Base-by-base conservation (phyloP, 1,140 invertebrate genomes). In the Microplitis demolitor region DNA sequence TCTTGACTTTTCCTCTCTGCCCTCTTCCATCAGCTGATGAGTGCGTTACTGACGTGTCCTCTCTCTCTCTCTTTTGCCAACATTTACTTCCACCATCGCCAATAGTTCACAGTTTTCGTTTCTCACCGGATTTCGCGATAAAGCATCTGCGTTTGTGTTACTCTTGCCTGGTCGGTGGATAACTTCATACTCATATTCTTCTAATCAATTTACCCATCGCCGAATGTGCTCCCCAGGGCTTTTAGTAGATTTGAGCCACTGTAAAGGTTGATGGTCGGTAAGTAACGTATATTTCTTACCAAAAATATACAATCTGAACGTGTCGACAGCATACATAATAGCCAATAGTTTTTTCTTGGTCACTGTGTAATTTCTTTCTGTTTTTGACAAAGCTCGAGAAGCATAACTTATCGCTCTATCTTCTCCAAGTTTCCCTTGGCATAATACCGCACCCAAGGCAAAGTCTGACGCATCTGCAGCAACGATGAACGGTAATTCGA, bases 151-250 rank as follows among this genome's bases (percentile, higher is more conserved):
- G 58, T 84, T 83, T n/a, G 60, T 68, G 74, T 87, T 83, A 16
- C 75, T 51, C 72, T 77, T 83, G 24, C 84, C 86, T 84, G 76
- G 88, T 3, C 39, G 39, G 6, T 45, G 39, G 2, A 45, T 5
- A 8, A 45, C 5, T 9, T 6, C 11, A 45, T 45, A 45, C 2
- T 45, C 11, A 3, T 45, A 45, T 45, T 45, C 39, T 8, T 45
- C 85, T 35, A 90, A 71, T 75, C 84, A 79, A 5, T 89, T 34
- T 66, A 84, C 71, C 89, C 89, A 91, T n/a, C 88, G 72, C 3
- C 86, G 79, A n/a, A 90, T 74, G 75, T 86, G 76, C 5, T 45
- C 8, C 0, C 39, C 39, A 8, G 6, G 39, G 3, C 8, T 45
- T 8, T 45, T 45, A 0, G 39, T 45, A 9, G 8, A 45, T 0